Base-by-base conservation (phyloP, 2,888 invertebrate species). In the Acanthosepion lycidas region DNA sequence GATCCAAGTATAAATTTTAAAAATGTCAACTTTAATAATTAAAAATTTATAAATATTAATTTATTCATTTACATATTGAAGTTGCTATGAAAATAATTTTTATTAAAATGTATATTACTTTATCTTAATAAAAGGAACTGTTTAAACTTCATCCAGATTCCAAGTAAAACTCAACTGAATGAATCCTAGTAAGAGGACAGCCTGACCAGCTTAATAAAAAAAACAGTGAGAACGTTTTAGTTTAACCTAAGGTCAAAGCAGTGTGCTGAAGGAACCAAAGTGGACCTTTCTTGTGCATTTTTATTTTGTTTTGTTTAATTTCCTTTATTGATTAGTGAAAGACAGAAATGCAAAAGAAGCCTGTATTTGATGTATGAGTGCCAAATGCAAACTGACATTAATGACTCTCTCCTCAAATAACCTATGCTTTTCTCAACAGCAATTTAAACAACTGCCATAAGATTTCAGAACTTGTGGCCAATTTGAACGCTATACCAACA, bases 341-440 rank as follows among this genome's bases (percentile, higher is more conserved):
- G 78, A 18, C n/a, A 78, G 78, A 78, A 51, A 15, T 51, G 20
- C 42, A 33, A 78, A 78, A 78, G n/a, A 33, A n/a, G 15, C 59
- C 20, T 20, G n/a, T 78, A 78, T 78, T n/a, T 78, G 78, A 78
- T 78, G n/a, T 78, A 78, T 78, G 78, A 78, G n/a, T 5, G n/a
- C n/a, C 78, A 78, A 33, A 78, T 78, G 33, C n/a, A 78, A n/a
- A 78, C 78, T n/a, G 78, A 78, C 78, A n/a, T 78, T 78, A 78
- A 78, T 78, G n/a, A 33, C 59, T 59, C n/a, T 78, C 78, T 33
- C n/a, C 78, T 78, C n/a, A 78, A n/a, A 9, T 78, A n/a, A 78
- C n/a, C 33, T 78, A 15, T 12, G n/a, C 12, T 15, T 78, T 78
- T 78, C 33, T 12, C n/a, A n/a, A n/a, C n/a, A 78, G 78, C 78